A percentile compares a stretch with the other conserved stretches of the same genome.
phyloP scores from a whole-genome alignment of 2,888 invertebrate species.

The Alviniconcha strummeri region DNA sequence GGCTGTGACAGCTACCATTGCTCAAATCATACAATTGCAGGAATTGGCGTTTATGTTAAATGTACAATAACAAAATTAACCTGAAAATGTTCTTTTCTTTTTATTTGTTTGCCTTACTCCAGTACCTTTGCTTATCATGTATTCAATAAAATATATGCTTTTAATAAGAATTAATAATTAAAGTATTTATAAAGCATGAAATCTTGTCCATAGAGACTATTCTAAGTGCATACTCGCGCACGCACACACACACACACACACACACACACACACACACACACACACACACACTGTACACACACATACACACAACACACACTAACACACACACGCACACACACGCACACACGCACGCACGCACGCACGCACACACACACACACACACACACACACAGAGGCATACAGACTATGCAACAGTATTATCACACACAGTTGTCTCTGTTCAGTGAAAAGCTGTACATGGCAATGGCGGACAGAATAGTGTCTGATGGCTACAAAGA shows the following conservation, averaged over 20 bases:
- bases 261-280: slow-evolving; percentile 13
- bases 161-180: neutral
- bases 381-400: neutral
- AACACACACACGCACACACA: slow-evolving; percentile 26
- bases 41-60: too few species aligned
- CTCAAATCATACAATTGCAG: too few species aligned
- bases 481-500: slow-evolving; percentile 90
- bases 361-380: neutral
- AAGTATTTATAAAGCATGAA: neutral
- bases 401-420: too few species aligned
- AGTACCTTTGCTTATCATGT: neutral
- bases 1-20: too few species aligned
- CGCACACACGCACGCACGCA: slow-evolving; percentile 5
- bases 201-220: neutral
- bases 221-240: neutral
- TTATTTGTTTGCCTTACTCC: neutral
- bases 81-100: neutral
- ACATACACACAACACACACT: neutral
- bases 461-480: slow-evolving; percentile 72
- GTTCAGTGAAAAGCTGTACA: slow-evolving; percentile 72
- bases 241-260: slow-evolving; percentile 24
- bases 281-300: neutral
- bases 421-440: too few species aligned
- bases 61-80: neutral
- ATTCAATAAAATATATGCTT: neutral